phyloP scores from a whole-genome alignment of 2,797 vertebrate species.

The Falco naumanni region DNA sequence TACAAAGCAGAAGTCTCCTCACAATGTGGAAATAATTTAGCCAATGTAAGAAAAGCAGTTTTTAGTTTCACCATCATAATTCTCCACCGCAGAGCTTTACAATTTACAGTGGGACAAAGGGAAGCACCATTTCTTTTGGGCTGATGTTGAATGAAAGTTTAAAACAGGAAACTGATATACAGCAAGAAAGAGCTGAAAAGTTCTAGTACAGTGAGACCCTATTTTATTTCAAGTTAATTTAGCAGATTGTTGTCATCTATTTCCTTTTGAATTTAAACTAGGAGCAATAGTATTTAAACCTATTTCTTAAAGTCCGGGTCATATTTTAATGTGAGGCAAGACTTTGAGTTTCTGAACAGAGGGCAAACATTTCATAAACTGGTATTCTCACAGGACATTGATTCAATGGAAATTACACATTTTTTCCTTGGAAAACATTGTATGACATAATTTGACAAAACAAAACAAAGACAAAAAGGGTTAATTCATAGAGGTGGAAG shows the following conservation, averaged over 20 bases:
- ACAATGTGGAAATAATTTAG: slow-evolving; percentile 21
- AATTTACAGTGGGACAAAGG: background rate
- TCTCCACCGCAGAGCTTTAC: background rate
- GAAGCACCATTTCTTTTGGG: slow-evolving; percentile 5
- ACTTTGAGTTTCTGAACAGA: slow-evolving; percentile 11
- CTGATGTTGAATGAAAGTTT: background rate
- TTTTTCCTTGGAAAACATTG: background rate
- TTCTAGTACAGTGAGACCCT: background rate
- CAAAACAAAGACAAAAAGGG: background rate
- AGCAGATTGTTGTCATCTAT: slow-evolving; percentile 4
- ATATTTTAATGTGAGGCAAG: background rate
- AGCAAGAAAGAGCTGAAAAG: background rate
- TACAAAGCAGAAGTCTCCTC: background rate
- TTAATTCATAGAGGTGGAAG: background rate
- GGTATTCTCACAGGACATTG: background rate
- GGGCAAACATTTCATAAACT: slow-evolving; percentile 10
- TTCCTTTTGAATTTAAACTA: slow-evolving; percentile 26
- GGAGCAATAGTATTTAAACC: slow-evolving; percentile 18
- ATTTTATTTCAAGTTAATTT: slow-evolving; percentile 62
- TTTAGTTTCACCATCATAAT: slow-evolving; percentile 10
- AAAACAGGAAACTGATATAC: background rate
- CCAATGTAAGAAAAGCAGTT: background rate
- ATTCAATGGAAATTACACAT: background rate
- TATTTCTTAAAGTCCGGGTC: background rate
- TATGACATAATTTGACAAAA: background rate